Evolutionary conservation across 2,888 invertebrate genomes (phyloP).

Genomic region (Suillia variegata): DNA sequence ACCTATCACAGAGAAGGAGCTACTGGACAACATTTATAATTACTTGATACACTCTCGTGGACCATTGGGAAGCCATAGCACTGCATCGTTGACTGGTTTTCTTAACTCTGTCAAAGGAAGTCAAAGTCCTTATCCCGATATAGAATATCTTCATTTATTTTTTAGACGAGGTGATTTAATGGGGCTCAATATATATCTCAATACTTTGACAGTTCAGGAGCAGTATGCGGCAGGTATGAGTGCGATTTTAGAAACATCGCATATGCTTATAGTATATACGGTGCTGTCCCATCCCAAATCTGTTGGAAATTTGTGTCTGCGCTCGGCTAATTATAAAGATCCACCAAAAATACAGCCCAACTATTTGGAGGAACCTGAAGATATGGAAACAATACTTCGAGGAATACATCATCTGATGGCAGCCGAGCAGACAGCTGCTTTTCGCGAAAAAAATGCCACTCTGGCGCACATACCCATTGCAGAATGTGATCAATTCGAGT

Average conservation of each 20-base stretch:
- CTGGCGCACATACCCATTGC: conserved; percentile 35
- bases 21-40: conserved; percentile 48
- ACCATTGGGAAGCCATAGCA: conserved; percentile 58
- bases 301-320: conserved; percentile 62
- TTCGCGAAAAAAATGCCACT: conserved; percentile 50
- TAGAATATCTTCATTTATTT: conserved; percentile 64
- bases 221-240: conserved; percentile 18
- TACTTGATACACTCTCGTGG: conserved; percentile 65
- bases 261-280: conserved; percentile 31
- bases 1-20: conserved; percentile 40
- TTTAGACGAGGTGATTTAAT: conserved; percentile 23
- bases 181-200: conserved; percentile 44
- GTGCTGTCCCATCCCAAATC: conserved; percentile 54
- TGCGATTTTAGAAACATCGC: conserved; percentile 9
- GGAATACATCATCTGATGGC: conserved; percentile 50
- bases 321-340: conserved; percentile 62
- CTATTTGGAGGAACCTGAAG: conserved; percentile 63
- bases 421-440: conserved; percentile 59
- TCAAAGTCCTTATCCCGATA: conserved; percentile 64
- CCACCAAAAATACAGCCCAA: conserved; percentile 65
- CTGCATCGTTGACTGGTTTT: conserved; percentile 63
- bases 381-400: conserved; percentile 48
- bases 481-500: conserved; percentile 40
- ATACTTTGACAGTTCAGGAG: conserved; percentile 24
- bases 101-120: conserved; percentile 63